Percentiles rank a stretch among this genome's conserved stretches.
phyloP scores from a whole-genome alignment of 2,888 invertebrate genomes.

The Cephus rjabovi region DNA sequence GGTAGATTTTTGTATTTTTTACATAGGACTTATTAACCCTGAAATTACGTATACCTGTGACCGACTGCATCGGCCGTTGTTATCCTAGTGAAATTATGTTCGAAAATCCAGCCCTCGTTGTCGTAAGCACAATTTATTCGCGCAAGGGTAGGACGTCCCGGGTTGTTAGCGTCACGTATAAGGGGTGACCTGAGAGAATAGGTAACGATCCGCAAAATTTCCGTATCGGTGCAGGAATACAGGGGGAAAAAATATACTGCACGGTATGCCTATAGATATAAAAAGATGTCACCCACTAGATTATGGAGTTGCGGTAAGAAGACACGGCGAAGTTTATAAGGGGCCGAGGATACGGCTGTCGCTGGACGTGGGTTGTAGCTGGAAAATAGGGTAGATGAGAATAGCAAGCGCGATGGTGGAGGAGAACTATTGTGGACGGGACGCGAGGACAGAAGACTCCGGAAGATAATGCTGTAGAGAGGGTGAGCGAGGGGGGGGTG shows the following conservation, averaged over 20 bases:
- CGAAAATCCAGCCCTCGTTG: too few relatives aligned
- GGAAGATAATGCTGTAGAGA: slow-evolving; percentile 1
- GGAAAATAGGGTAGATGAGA: neutral
- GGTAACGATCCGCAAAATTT: too few relatives aligned
- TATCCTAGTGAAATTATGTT: too few relatives aligned
- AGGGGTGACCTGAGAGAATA: too few relatives aligned
- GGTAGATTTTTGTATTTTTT: neutral
- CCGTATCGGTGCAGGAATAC: too few relatives aligned
- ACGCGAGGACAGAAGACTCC: neutral
- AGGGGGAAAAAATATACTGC: too few relatives aligned
- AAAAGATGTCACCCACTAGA: neutral
- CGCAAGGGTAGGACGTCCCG: too few relatives aligned
- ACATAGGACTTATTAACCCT: neutral
- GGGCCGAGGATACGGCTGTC: neutral
- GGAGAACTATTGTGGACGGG: neutral
- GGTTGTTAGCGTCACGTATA: too few relatives aligned
- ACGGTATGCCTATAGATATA: neutral
- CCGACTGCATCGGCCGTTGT: too few relatives aligned
- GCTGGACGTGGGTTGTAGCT: neutral
- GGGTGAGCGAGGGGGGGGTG: neutral
- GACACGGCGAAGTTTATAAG: neutral
- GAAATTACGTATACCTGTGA: too few relatives aligned
- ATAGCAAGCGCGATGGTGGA: neutral
- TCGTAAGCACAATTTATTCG: too few relatives aligned
- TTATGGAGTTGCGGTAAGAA: neutral